Conservation (phyloP, 64 coral and sea anemone genomes). For the Dendrophyllia cribrosa region DNA sequence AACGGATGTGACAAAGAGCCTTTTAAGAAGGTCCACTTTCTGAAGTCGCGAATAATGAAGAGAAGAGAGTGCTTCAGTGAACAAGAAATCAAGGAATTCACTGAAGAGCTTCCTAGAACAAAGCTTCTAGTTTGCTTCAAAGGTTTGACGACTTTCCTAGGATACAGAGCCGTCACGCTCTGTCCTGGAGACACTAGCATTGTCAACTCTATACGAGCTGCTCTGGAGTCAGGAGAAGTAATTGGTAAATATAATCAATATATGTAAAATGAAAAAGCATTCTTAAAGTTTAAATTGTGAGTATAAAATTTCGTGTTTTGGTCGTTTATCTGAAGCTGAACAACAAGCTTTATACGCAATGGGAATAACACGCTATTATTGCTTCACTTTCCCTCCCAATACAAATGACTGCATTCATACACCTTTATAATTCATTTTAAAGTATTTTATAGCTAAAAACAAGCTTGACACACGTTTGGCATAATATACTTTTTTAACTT, state of each 20-base stretch:
- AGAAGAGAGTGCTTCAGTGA: slow-evolving; percentile 15
- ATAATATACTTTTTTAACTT: too few relatives aligned
- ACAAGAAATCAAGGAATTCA: slow-evolving; percentile 30
- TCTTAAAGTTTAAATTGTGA: too few relatives aligned
- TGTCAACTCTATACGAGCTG: background rate
- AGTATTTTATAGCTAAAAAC: too few relatives aligned
- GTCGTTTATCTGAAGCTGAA: too few relatives aligned
- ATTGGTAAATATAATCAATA: background rate
- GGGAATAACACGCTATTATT: too few relatives aligned
- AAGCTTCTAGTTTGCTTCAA: background rate
- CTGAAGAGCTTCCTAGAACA: background rate
- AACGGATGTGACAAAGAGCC: background rate
- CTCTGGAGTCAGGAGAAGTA: slow-evolving; percentile 14
- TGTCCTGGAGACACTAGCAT: background rate
- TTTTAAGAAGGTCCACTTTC: background rate
- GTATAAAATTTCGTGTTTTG: too few relatives aligned
- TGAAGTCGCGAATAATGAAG: background rate
- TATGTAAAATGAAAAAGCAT: too few relatives aligned
- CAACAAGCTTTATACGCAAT: too few relatives aligned
- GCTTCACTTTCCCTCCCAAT: too few relatives aligned
- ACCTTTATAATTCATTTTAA: too few relatives aligned
- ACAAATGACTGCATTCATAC: too few relatives aligned
- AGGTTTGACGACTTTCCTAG: background rate
- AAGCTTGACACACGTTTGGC: too few relatives aligned
- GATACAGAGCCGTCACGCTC: background rate